Percentiles rank a stretch among this genome's conserved stretches.
phyloP scores from a whole-genome alignment of 2,797 vertebrate genomes.

The Nasua narica region DNA sequence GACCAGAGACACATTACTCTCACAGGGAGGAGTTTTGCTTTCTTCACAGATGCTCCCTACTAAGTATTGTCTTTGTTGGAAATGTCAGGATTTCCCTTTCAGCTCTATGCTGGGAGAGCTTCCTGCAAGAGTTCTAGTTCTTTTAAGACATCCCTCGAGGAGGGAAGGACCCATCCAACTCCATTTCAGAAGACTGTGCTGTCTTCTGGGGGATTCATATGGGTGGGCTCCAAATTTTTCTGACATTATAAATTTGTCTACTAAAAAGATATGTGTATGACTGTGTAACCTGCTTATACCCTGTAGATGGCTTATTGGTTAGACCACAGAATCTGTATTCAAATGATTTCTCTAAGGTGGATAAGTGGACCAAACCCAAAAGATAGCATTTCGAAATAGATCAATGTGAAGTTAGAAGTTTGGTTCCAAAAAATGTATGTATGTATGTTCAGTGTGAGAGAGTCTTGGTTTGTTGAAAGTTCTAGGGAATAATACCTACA shows the following conservation, averaged over 20 bases:
- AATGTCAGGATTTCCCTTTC: slow-evolving; percentile 22
- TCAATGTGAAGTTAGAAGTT: background rate
- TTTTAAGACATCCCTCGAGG: slow-evolving; percentile 25
- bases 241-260: background rate
- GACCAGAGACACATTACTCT: slow-evolving; percentile 23
- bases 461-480: slow-evolving; percentile 8
- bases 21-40: slow-evolving; percentile 4
- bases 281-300: background rate
- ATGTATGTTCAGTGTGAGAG: background rate
- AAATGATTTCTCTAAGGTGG: background rate
- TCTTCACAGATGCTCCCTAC: slow-evolving; percentile 17
- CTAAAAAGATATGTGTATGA: background rate
- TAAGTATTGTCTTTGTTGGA: background rate
- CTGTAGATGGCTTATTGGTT: background rate
- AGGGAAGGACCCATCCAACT: slow-evolving; percentile 2
- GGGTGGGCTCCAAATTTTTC: background rate
- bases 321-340: background rate
- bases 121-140: slow-evolving; percentile 2
- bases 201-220: background rate
- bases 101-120: background rate
- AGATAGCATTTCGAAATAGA: background rate
- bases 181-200: background rate
- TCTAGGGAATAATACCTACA: background rate
- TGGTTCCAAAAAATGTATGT: background rate
- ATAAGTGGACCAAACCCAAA: background rate